phyloP scores from a whole-genome alignment of 2,797 vertebrate genomes.

The Mormyrus proboscirostris region DNA sequence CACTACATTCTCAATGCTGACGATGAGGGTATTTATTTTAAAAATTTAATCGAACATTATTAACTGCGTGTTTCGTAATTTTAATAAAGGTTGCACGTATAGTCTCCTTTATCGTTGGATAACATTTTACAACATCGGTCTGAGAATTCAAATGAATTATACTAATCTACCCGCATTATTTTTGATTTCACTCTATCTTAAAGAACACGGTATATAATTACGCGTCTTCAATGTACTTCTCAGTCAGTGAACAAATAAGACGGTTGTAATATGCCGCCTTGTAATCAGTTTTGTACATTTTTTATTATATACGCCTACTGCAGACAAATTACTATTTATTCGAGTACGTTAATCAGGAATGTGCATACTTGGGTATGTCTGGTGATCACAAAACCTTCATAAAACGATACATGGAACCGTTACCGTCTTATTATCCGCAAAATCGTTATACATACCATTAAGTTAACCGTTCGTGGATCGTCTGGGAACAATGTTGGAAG shows the following conservation, averaged over 20 bases:
- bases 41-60: neutral
- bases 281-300: neutral
- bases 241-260: neutral
- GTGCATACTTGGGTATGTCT: neutral
- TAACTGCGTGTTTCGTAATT: neutral
- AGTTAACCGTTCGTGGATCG: neutral
- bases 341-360: neutral
- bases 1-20: neutral
- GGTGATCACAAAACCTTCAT: neutral
- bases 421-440: neutral
- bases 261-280: neutral
- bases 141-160: neutral
- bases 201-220: neutral
- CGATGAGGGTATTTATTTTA: neutral
- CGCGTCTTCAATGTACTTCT: neutral
- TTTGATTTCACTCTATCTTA: neutral
- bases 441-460: constrained; percentile 11
- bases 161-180: neutral
- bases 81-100: neutral
- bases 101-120: neutral
- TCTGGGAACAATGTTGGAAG: neutral
- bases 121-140: neutral
- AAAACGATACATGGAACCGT: neutral
- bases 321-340: neutral
- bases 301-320: neutral